These are phyloP conservation scores for Tanypteryx hageni DNA, from an alignment of 2,888 invertebrate species.

Conservation along the genomic window DNA sequence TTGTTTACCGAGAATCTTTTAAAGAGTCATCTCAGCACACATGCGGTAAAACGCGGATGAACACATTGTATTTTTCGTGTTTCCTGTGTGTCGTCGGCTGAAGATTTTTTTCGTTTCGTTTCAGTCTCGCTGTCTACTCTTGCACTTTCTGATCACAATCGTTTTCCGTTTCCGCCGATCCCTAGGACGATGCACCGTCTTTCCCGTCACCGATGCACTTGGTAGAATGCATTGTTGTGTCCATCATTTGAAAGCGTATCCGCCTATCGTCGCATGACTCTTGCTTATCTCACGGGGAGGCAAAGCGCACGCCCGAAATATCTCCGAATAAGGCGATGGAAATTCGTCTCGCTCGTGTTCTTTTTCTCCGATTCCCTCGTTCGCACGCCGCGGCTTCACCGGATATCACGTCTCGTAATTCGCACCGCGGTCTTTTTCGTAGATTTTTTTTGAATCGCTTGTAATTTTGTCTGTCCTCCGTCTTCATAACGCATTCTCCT, in stretches of 20 bases:
- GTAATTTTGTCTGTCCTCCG: neutral
- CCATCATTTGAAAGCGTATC: neutral
- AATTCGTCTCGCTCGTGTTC: neutral
- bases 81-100: neutral
- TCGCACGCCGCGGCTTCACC: neutral
- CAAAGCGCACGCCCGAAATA: neutral
- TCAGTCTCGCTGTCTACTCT: neutral
- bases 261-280: too few species aligned
- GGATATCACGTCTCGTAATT: neutral
- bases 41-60: neutral
- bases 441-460: neutral
- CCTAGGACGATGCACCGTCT: neutral
- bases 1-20: too few species aligned
- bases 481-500: neutral
- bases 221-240: slow-evolving; percentile 43
- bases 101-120: too few species aligned
- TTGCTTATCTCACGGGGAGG: neutral
- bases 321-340: neutral
- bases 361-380: neutral
- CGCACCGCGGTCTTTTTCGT: neutral
- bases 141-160: slow-evolving; percentile 37
- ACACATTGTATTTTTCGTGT: neutral
- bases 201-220: slow-evolving; percentile 31
- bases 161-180: slow-evolving; percentile 43
- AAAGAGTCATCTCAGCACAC: neutral